Evolutionary conservation across 2,888 invertebrate genomes (phyloP), one percentile per base, ranked within the genome.

Genomic region (Blastobasis lacticolella): DNA sequence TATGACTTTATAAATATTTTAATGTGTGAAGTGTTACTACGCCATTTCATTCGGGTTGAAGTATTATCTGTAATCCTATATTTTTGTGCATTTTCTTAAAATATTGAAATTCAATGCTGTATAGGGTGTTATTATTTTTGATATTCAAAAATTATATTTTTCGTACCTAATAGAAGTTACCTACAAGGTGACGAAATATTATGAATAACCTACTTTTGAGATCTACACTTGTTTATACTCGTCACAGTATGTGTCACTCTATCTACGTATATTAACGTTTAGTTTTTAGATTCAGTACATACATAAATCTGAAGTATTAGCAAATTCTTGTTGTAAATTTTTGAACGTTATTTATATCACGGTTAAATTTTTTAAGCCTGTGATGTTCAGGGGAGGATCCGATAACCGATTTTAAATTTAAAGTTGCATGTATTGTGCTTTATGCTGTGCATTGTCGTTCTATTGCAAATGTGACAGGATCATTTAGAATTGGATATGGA

Each of bases 111-210:
- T 67, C 66, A 66, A 76, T 69, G 71, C 71, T 65, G 23, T 23
- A 23, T 23, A 23, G 23, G 23, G 23, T 69, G 73, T 67, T 80
- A 73, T 86, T 87, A 87, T 87, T 87, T 87, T 87, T 87, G 87
- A 87, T 87, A 87, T 80, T 79, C 79, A 74, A 74, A 77, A 80
- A 69, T 69, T 78, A 79, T 82, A 83, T 82, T 85, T 84, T 84
- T 80, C 81, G 75, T 5, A 42, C 10, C 10, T 42, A 10, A 9
- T 83, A 82, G 75, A 63, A 67, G 68, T 74, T 71, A 69, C 78
- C 80, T 85, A 62, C 68, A 77, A 81, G 85, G 81, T 71, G 76
- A 75, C 75, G 68, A 71, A 69, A 66, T 58, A 66, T 78, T 78
- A 68, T 62, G 59, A 74, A 71, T 71, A 63, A 71, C 69, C 63